Evolutionary conservation across 2,113 vertebrate species (phyloP).

Genomic region (Tringa solitaria): DNA sequence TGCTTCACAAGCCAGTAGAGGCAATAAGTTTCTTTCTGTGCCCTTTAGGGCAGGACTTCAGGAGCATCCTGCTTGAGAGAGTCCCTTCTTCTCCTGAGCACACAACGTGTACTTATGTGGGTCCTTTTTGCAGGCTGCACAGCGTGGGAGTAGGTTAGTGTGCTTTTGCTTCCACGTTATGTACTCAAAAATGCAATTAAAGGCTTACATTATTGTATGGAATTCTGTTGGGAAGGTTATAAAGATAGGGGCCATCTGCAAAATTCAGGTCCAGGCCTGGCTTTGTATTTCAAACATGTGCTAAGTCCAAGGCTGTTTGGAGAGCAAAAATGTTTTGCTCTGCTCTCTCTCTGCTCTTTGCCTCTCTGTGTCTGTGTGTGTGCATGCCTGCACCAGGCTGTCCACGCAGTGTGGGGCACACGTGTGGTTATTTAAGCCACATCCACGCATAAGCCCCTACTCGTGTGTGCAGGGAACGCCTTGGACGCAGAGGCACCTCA

Average conservation of each 20-base stretch:
- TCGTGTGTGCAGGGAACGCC: too few relatives aligned
- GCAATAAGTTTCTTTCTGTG: neutral
- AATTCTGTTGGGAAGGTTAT: conserved; percentile 9
- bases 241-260: conserved; percentile 8
- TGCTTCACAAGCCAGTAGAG: neutral
- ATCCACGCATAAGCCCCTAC: neutral
- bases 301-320: neutral
- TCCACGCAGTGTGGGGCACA: accelerated
- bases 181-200: neutral
- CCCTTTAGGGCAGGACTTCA: neutral
- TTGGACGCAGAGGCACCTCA: neutral
- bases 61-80: neutral
- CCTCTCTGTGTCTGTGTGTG: neutral
- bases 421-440: neutral
- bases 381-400: neutral
- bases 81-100: neutral
- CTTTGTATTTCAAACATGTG: neutral
- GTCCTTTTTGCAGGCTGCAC: neutral
- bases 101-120: accelerated
- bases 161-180: neutral
- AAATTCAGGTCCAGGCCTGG: neutral
- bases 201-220: neutral
- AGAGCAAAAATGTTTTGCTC: neutral
- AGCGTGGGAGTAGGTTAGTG: neutral
- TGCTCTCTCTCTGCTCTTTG: neutral